These are phyloP conservation scores for Notiomystis cincta DNA, from an alignment of 2,113 vertebrate species.

Conservation along the genomic window DNA sequence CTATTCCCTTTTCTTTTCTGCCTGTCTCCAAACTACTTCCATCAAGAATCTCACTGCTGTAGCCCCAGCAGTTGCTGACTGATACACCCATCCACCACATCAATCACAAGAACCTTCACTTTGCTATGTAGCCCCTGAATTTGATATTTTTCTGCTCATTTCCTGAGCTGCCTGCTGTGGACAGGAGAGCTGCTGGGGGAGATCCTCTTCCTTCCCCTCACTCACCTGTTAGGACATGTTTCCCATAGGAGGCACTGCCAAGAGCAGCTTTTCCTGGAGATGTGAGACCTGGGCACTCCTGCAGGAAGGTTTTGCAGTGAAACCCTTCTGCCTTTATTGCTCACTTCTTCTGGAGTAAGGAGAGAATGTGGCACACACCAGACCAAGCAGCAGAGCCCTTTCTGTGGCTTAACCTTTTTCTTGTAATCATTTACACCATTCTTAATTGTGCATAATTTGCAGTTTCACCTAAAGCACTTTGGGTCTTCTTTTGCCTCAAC, in stretches of 20 bases:
- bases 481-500: not conserved
- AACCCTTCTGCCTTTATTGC: not conserved
- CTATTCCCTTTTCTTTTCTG: not conserved
- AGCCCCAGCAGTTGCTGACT: not conserved
- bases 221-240: not conserved
- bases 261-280: not conserved
- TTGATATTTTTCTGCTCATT: not conserved
- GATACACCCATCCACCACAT: not conserved
- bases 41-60: not conserved
- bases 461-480: not conserved
- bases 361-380: not conserved
- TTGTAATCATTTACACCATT: constrained; percentile 27
- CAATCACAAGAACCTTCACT: not conserved
- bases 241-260: not conserved
- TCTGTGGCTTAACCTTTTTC: not conserved
- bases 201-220: not conserved
- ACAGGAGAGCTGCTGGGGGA: not conserved
- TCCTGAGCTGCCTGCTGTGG: not conserved
- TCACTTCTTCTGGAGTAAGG: not conserved
- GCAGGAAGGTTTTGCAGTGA: not conserved
- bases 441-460: not conserved
- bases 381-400: not conserved
- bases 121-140: not conserved
- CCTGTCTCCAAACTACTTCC: not conserved
- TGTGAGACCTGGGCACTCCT: accelerated